Base-by-base conservation (phyloP, 1,140 invertebrate genomes). In the Calliphora vicina region DNA sequence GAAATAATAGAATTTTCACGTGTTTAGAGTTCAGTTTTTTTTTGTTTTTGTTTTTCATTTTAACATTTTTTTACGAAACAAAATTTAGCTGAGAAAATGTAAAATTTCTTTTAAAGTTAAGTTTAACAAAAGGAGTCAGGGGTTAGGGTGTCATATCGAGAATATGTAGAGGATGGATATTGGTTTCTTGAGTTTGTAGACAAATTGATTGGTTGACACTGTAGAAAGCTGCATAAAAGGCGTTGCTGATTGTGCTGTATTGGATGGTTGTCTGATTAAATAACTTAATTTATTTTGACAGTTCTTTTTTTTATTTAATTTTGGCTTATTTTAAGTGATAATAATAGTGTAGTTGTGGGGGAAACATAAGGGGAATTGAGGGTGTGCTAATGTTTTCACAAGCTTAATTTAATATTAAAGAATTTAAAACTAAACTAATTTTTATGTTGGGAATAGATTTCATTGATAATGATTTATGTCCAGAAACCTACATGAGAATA, bases 1-100 rank as follows among this genome's bases (percentile, higher is more conserved):
- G 86, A 87, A 86, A 88, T 88, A 88, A 88, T 87, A 88, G 45
- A 88, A 88, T 88, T 88, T 88, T 82, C 25, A 45, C 50, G 23
- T 82, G 42, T 67, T 67, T 23, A 20, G 50, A 35, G 35, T 35
- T 57, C n/a, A 2, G 50, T n/a, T n/a, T n/a, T n/a, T n/a, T n/a
- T n/a, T n/a, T 57, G 15, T 15, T 13, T 17, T 57, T 35, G 6
- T 29, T 25, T 23, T 67, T 67, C 61, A 57, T 67, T 67, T 67
- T 67, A 23, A 20, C 35, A n/a, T 35, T 76, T 35, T 5, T 67
- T 57, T 17, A n/a, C 50, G n/a, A 57, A 67, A 23, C n/a, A 25
- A 25, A 25, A 6, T 67, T 20, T 20, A 23, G 61, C 61, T 67
- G 61, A 67, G 20, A 67, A 67, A 67, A 67, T 67, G 61, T 67